phyloP scores from a whole-genome alignment of 2,888 invertebrate genomes.

The Chloroclysta siterata region DNA sequence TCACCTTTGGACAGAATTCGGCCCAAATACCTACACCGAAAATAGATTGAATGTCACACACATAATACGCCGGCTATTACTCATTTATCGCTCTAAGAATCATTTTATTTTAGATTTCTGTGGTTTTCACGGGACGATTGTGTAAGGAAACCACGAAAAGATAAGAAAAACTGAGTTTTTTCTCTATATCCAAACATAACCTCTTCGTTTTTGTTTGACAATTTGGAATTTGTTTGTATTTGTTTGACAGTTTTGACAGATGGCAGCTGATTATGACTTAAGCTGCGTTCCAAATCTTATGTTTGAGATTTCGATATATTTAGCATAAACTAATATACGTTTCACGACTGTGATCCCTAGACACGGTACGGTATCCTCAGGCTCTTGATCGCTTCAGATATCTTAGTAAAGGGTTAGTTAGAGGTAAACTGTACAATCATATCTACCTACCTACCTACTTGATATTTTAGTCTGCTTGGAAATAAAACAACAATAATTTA shows the following conservation, averaged over 20 bases:
- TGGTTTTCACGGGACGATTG: conserved; percentile 37
- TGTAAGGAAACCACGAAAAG: conserved; percentile 42
- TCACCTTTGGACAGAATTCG: conserved; percentile 80
- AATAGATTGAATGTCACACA: conserved; percentile 72
- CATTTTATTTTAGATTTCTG: conserved; percentile 34
- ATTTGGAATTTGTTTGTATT: conserved; percentile 28
- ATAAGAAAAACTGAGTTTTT: conserved; percentile 52
- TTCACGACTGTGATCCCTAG: too few species aligned
- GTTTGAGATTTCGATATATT: background rate
- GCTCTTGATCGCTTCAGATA: too few species aligned
- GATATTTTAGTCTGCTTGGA: too few species aligned
- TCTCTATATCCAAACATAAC: conserved; percentile 68
- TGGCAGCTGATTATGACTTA: conserved; percentile 47
- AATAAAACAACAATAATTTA: too few species aligned
- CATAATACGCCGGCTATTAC: conserved; percentile 40
- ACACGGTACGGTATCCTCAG: too few species aligned
- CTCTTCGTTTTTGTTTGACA: conserved; percentile 55
- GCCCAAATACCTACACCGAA: conserved; percentile 72
- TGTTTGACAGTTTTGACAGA: conserved; percentile 30
- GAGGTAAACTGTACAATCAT: too few species aligned
- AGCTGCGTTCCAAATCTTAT: conserved; percentile 17
- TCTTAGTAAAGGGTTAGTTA: too few species aligned
- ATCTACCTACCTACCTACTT: too few species aligned
- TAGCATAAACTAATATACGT: background rate
- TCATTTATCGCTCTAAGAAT: conserved; percentile 44